Evolutionary conservation across 2,888 invertebrate species (phyloP).

Genomic region (Synergus laeviventris): DNA sequence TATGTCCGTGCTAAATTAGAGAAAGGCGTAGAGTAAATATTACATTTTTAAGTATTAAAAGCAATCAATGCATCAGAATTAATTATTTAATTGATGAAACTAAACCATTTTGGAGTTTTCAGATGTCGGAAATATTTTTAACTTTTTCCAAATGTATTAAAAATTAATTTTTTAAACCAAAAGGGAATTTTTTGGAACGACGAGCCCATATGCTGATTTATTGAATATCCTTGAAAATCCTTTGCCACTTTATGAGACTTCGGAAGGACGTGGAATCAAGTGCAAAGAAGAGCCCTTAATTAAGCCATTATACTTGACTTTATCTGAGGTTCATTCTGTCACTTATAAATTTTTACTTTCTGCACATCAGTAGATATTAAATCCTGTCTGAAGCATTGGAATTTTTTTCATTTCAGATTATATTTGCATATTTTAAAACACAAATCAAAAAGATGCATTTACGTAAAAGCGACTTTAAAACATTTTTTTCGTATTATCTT

Average conservation of each 20-base stretch:
- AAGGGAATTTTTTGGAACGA: conserved; percentile 88
- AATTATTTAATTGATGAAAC: too few species aligned
- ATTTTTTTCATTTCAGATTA: not conserved
- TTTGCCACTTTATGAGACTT: conserved; percentile 80
- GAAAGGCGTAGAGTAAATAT: too few species aligned
- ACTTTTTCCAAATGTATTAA: not conserved
- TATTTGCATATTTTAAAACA: not conserved
- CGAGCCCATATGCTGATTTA: conserved; percentile 88
- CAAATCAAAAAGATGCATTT: not conserved
- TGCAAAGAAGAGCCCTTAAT: conserved; percentile 81
- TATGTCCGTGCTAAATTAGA: not conserved
- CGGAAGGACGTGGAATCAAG: conserved; percentile 79
- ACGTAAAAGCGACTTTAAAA: too few species aligned
- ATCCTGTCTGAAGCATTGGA: not conserved
- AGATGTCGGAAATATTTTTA: too few species aligned
- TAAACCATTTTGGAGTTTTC: too few species aligned
- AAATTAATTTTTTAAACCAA: conserved; percentile 12
- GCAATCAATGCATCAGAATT: too few species aligned
- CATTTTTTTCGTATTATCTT: not conserved
- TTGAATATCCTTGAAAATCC: conserved; percentile 82
- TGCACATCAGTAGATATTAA: not conserved
- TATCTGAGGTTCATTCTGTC: conserved; percentile 78
- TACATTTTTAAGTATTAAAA: too few species aligned
- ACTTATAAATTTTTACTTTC: not conserved
- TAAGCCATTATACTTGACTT: conserved; percentile 79